Conservation (phyloP, 2,113 vertebrate genomes). For the Myiozetetes cayanensis region DNA sequence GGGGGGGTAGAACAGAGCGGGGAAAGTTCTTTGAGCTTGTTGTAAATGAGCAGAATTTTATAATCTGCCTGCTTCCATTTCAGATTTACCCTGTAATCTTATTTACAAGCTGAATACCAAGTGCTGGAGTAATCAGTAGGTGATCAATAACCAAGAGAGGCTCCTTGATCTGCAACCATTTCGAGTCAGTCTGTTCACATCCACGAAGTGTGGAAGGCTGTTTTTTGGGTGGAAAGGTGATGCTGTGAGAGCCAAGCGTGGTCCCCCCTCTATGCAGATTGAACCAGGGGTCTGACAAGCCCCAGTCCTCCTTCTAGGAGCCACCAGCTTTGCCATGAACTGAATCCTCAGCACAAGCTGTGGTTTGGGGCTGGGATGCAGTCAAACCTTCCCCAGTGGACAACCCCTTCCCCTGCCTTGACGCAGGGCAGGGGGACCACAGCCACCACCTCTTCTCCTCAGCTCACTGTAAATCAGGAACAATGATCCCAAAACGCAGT, state of each 20-base stretch:
- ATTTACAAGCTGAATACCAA: conserved; percentile 1
- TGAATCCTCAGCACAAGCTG: not conserved
- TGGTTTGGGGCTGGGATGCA: not conserved
- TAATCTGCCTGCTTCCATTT: not conserved
- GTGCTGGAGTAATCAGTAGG: not conserved
- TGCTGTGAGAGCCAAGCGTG: fast-evolving
- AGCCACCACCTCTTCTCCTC: not conserved
- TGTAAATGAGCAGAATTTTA: conserved; percentile 15
- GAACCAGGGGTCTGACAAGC: not conserved
- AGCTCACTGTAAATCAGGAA: not conserved
- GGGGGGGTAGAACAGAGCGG: not conserved
- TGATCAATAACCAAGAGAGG: not conserved
- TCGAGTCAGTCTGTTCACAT: not conserved
- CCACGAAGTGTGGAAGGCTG: not conserved
- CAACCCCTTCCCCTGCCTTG: not conserved
- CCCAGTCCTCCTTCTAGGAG: not conserved
- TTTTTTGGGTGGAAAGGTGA: not conserved
- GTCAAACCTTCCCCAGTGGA: not conserved
- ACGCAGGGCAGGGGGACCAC: too few species aligned
- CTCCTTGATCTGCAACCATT: not conserved
- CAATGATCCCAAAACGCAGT: not conserved
- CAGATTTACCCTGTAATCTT: not conserved
- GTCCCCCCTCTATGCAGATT: fast-evolving
- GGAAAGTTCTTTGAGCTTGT: not conserved
- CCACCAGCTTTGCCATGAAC: not conserved